Evolutionary conservation across 2,888 invertebrate species (phyloP).

Genomic region (Caenorhabditis sp.): DNA sequence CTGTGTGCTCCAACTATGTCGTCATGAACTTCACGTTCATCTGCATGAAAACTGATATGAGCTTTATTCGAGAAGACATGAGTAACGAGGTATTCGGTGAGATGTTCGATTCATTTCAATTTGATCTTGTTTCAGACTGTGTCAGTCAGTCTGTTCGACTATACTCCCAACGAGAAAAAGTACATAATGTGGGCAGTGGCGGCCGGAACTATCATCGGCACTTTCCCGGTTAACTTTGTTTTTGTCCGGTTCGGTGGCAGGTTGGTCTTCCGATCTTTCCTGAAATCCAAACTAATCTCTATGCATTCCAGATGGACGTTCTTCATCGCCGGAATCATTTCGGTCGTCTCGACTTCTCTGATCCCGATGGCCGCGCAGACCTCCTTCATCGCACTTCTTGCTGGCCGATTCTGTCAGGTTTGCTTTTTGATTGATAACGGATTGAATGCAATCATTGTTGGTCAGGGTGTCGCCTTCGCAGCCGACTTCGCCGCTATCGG

Average conservation of each 20-base stretch:
- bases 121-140: constrained; percentile 52
- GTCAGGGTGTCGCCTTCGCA: constrained; percentile 65
- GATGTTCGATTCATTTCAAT: no score
- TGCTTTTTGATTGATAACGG: constrained; percentile 3
- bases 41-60: constrained; percentile 68
- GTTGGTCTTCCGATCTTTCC: constrained; percentile 29
- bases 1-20: constrained; percentile 69
- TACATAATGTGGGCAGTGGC: constrained; percentile 72
- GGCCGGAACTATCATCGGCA: constrained; percentile 69
- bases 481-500: constrained; percentile 73
- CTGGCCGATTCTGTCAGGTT: constrained; percentile 65
- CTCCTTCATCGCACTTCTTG: constrained; percentile 52
- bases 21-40: constrained; percentile 73
- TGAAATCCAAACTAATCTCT: not conserved
- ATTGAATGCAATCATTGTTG: not conserved
- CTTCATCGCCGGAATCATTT: constrained; percentile 63
- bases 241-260: constrained; percentile 71
- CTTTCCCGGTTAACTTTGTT: constrained; percentile 70
- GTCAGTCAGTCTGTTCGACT: constrained; percentile 60
- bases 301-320: constrained; percentile 59
- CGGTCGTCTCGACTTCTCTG: constrained; percentile 60
- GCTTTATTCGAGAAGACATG: constrained; percentile 26
- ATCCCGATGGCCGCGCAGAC: constrained; percentile 63
- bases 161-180: constrained; percentile 68
- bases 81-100: constrained; percentile 40